Conservation (phyloP, 1,140 invertebrate genomes). For the Planococcus citri region DNA sequence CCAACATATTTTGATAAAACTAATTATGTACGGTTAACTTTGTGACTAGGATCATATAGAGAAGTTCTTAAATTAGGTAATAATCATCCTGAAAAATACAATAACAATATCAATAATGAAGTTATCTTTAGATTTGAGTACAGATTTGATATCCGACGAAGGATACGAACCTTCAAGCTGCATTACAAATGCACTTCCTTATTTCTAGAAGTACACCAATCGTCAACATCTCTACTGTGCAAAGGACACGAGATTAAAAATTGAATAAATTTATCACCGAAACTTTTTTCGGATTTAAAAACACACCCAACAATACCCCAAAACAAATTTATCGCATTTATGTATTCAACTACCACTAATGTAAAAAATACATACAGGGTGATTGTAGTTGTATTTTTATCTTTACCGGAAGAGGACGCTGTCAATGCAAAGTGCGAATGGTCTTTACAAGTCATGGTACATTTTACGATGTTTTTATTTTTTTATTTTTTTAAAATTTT, state of each 20-base stretch:
- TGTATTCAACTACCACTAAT: background rate
- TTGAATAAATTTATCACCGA: background rate
- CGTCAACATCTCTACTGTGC: too few species aligned
- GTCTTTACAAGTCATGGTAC: too few species aligned
- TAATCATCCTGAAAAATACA: background rate
- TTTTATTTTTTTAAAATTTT: too few species aligned
- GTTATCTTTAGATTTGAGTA: too few species aligned
- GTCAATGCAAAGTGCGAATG: too few species aligned
- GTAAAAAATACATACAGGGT: background rate
- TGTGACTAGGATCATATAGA: slow-evolving; percentile 11
- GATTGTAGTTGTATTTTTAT: background rate
- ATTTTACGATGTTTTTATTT: too few species aligned
- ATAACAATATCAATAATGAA: background rate
- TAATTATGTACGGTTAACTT: slow-evolving; percentile 4
- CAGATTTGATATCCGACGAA: too few species aligned
- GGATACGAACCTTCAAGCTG: background rate
- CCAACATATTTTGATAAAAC: slow-evolving; percentile 35
- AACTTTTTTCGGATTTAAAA: background rate
- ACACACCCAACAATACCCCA: background rate
- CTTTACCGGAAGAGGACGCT: background rate
- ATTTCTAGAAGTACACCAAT: background rate
- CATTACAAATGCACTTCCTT: background rate
- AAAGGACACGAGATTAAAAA: background rate
- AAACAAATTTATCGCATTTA: background rate
- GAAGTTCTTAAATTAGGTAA: background rate